Base-by-base conservation (phyloP, 1,140 invertebrate genomes). In the Dryas iulia region DNA sequence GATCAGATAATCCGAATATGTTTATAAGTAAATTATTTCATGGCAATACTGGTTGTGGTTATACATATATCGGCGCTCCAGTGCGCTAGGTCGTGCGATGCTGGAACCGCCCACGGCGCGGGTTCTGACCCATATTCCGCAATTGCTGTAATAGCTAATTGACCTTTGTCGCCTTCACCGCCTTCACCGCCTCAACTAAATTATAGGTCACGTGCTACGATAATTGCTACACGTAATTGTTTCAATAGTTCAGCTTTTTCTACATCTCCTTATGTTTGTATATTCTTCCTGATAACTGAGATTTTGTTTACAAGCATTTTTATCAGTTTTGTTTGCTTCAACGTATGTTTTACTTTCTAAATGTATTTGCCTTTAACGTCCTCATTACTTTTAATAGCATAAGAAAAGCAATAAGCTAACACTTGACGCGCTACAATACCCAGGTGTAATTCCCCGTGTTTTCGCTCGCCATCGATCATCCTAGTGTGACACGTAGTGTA, bases 131-230 rank as follows among this genome's bases (percentile, higher is more conserved):
- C 58, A 79, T 67, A 74, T 74, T 53, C 57, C 30, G 60, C 70
- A 78, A 74, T 78, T 76, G 69, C 68, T 56, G 64, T 74, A 79
- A 77, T 74, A 59, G 63, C 67, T 66, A 71, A 71, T 72, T 74
- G 72, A 77, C 77, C 75, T 63, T 57, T 66, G 61, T 62, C 71
- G 73, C 76, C 71, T 71, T 57, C 69, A 72, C 58, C 71, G 73
- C 76, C 71, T 71, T 57, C 69, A 72, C 58, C 53, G 58, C 66
- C 64, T 63, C 61, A 63, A 18, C 33, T 63, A 0, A 63, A 33
- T 63, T 63, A 67, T 66, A 25, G 61, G 26, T 56, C 47, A 56
- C 52, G 52, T 63, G 31, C 30, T 54, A 21, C 21, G 21, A 56
- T 63, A 33, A 63, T 63, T 31, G 2, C 8, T 33, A 14, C 18